Evolutionary conservation across 2,888 invertebrate species (phyloP).

Genomic region (Seira sanloemensis): DNA sequence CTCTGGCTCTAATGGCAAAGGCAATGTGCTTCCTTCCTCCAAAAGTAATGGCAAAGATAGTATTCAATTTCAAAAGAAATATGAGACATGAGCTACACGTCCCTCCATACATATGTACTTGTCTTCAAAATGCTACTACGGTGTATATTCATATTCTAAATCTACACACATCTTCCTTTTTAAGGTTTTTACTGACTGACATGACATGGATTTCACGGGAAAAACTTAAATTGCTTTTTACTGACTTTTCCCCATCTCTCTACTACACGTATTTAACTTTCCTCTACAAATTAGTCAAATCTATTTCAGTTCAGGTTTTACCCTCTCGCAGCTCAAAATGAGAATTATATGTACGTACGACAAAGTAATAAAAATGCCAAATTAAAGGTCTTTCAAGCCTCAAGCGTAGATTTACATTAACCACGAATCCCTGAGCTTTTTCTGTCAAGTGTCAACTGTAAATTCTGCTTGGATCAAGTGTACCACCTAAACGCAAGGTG

Average conservation of each 20-base stretch:
- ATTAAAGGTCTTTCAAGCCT: slow-evolving; percentile 22
- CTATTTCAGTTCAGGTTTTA: slow-evolving; percentile 30
- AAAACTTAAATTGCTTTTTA: too few relatives aligned
- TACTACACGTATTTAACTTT: background rate
- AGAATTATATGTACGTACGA: too few relatives aligned
- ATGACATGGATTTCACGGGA: too few relatives aligned
- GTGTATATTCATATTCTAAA: too few relatives aligned
- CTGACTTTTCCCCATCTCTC: too few relatives aligned
- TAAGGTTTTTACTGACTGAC: background rate
- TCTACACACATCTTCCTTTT: too few relatives aligned
- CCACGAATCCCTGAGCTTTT: background rate
- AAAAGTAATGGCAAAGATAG: background rate
- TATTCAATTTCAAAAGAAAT: slow-evolving; percentile 18
- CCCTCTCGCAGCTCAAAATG: too few relatives aligned
- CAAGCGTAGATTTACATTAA: slow-evolving; percentile 16
- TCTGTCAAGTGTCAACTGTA: slow-evolving; percentile 56
- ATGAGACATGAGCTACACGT: background rate
- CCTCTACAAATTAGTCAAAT: slow-evolving; percentile 34
- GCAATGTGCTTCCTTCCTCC: background rate
- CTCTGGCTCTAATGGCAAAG: too few relatives aligned
- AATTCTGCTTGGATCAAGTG: slow-evolving; percentile 15
- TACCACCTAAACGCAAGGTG: too few relatives aligned
- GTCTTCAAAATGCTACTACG: too few relatives aligned
- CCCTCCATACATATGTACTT: too few relatives aligned
- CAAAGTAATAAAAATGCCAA: slow-evolving; percentile 40